Evolutionary conservation across 2,113 vertebrate genomes (phyloP).

Genomic region (Sminthopsis crassicaudata): DNA sequence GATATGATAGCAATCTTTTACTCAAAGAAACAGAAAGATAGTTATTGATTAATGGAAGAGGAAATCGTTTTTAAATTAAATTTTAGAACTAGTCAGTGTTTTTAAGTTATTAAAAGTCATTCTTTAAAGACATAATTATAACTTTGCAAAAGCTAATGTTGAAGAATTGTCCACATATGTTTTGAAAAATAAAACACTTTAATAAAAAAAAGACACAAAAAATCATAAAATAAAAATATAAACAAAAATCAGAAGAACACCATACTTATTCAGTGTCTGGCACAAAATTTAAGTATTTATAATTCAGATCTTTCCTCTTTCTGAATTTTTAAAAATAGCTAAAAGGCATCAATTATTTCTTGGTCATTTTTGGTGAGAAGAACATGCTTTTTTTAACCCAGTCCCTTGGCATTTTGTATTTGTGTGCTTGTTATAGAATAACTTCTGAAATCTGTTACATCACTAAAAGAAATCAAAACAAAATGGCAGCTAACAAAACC

Average conservation of each 20-base stretch:
- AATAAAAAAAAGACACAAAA: too few species aligned
- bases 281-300: background rate
- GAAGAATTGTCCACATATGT: too few species aligned
- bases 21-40: background rate
- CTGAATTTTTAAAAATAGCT: background rate
- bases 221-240: too few species aligned
- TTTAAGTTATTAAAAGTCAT: background rate
- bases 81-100: background rate
- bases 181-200: too few species aligned
- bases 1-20: background rate
- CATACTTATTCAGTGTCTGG: background rate
- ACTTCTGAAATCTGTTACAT: background rate
- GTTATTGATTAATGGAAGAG: too few species aligned
- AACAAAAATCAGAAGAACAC: background rate
- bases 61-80: background rate
- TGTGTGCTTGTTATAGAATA: background rate
- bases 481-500: background rate
- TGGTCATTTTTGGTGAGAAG: background rate
- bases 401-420: background rate
- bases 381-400: background rate
- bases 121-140: too few species aligned
- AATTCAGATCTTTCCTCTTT: background rate
- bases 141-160: too few species aligned
- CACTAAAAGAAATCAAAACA: background rate
- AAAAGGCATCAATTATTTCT: background rate